These are phyloP conservation scores for Mactra quadrangularis DNA, from an alignment of 1,140 invertebrate species.

Conservation along the genomic window DNA sequence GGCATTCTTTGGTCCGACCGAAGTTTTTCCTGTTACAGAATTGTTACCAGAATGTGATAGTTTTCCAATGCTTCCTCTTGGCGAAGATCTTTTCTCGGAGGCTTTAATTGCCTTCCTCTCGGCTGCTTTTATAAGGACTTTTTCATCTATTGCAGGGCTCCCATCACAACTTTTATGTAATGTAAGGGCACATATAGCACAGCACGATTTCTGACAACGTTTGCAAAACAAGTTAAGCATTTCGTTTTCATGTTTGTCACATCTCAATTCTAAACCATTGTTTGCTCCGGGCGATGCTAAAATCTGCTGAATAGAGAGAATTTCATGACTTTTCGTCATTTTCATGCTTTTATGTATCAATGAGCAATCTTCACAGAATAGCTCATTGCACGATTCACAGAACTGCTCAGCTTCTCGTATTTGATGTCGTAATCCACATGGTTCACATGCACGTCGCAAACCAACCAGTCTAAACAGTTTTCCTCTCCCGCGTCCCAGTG, in stretches of 20 bases:
- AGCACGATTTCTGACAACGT: slow-evolving; percentile 45
- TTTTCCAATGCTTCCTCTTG: not conserved
- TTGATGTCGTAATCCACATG: slow-evolving; percentile 32
- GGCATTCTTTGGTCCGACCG: not conserved
- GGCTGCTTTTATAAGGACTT: not conserved
- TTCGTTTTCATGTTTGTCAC: slow-evolving; percentile 43
- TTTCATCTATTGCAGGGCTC: not conserved
- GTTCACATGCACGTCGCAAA: slow-evolving; percentile 25
- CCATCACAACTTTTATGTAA: slow-evolving; percentile 12
- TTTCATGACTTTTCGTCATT: slow-evolving; percentile 48
- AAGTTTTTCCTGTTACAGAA: not conserved
- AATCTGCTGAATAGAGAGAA: slow-evolving; percentile 21
- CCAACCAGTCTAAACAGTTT: not conserved
- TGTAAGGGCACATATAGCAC: slow-evolving; percentile 40
- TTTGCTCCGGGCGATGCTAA: not conserved
- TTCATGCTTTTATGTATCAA: slow-evolving; percentile 49
- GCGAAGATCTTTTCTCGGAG: not conserved
- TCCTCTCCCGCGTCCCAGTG: not conserved
- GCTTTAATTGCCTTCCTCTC: not conserved
- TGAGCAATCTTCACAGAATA: slow-evolving; percentile 41
- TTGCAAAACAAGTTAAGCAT: slow-evolving; percentile 46
- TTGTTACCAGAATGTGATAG: not conserved
- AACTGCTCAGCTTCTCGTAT: slow-evolving; percentile 28
- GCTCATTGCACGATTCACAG: slow-evolving; percentile 48
- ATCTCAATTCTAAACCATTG: slow-evolving; percentile 32